Evolutionary conservation across 2,113 vertebrate species (phyloP).

Genomic region (Lichenostomus cassidix): DNA sequence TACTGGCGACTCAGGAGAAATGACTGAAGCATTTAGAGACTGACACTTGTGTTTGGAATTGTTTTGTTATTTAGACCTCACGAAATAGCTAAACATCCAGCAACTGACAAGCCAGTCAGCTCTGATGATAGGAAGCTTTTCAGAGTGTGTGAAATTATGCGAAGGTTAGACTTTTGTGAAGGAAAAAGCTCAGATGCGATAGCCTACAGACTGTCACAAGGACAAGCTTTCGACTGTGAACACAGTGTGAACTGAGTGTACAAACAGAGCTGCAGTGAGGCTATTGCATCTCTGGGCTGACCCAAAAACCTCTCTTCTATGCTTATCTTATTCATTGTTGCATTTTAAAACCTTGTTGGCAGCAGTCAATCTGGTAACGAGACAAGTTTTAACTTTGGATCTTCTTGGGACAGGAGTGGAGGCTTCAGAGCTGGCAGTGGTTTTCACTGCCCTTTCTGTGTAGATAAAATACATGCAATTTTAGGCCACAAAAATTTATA

Average conservation of each 20-base stretch:
- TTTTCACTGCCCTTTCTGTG: not conserved
- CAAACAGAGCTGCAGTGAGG: not conserved
- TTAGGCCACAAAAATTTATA: not conserved
- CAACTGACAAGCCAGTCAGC: not conserved
- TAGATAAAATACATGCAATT: not conserved
- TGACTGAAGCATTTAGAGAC: not conserved
- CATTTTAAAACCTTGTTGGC: not conserved
- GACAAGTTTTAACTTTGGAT: not conserved
- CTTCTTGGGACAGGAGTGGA: not conserved
- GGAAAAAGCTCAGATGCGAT: not conserved
- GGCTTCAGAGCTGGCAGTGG: not conserved
- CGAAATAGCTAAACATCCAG: not conserved
- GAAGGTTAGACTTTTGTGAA: not conserved
- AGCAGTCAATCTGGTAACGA: not conserved
- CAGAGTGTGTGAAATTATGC: not conserved
- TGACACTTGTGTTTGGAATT: not conserved
- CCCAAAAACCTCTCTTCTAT: not conserved
- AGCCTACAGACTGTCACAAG: accelerated
- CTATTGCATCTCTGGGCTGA: not conserved
- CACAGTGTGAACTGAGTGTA: not conserved
- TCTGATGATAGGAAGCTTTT: not conserved
- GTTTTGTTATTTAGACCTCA: not conserved
- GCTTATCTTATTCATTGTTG: not conserved
- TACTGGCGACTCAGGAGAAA: not conserved
- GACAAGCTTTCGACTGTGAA: not conserved